These are phyloP conservation scores for Abramis brama DNA, from an alignment of 2,113 vertebrate species.

Conservation along the genomic window DNA sequence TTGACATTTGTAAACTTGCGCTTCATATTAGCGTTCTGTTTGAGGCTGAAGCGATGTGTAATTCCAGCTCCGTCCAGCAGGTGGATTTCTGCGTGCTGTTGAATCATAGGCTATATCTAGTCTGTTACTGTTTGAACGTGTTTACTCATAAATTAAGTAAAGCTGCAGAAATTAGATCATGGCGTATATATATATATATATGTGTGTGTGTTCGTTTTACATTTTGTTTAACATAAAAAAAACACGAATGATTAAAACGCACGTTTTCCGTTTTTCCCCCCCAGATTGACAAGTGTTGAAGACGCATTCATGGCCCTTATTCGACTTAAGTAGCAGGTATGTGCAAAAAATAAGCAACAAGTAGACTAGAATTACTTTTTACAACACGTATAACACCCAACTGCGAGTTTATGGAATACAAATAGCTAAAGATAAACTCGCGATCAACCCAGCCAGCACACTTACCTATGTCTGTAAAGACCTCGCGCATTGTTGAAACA, in stretches of 20 bases:
- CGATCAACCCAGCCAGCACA: background rate
- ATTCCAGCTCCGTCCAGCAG: slow-evolving; percentile 61
- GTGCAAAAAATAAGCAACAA: background rate
- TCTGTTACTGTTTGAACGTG: background rate
- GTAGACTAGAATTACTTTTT: background rate
- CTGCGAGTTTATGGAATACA: background rate
- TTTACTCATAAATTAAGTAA: background rate
- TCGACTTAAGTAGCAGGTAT: background rate
- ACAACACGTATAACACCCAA: background rate
- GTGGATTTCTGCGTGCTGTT: slow-evolving; percentile 54
- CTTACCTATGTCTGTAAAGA: slow-evolving; percentile 40
- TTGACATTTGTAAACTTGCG: background rate
- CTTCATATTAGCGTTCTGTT: background rate
- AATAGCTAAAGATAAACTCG: background rate
- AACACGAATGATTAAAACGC: background rate
- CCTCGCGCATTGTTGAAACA: slow-evolving; percentile 41
- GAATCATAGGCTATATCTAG: background rate
- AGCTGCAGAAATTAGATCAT: background rate
- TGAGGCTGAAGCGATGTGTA: slow-evolving; percentile 37
- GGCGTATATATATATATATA: too few species aligned
- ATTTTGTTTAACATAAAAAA: background rate
- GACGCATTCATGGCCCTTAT: background rate
- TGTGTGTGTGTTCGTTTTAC: background rate
- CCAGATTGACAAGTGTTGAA: background rate
- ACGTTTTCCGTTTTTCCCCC: background rate